Percentiles rank a stretch among this genome's conserved stretches.
phyloP scores from a whole-genome alignment of 2,888 invertebrate species.

The Chrysodeixis includens region DNA sequence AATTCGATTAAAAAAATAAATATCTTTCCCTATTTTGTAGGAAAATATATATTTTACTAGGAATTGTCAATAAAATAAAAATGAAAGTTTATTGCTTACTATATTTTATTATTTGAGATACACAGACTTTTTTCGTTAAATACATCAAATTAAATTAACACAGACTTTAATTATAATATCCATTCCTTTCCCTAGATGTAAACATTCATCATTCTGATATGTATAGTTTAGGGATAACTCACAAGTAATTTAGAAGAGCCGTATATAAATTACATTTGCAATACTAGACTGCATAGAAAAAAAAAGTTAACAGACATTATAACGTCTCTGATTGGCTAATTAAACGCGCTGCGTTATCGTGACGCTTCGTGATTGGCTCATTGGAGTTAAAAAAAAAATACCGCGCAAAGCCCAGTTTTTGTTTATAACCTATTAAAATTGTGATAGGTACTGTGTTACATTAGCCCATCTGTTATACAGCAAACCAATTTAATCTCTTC shows the following conservation, averaged over 20 bases:
- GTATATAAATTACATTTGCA: neutral
- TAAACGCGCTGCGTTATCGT: neutral
- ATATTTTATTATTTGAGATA: slow-evolving; percentile 1
- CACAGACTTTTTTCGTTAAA: neutral
- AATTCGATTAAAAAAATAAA: neutral
- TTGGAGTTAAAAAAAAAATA: neutral
- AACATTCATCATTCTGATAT: slow-evolving; percentile 46
- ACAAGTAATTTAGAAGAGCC: slow-evolving; percentile 18
- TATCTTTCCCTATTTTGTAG: neutral
- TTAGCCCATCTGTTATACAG: neutral
- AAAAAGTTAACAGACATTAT: neutral
- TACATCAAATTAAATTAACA: neutral
- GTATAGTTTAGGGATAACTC: slow-evolving; percentile 51
- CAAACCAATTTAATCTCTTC: neutral
- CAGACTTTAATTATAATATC: neutral
- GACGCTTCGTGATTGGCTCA: neutral
- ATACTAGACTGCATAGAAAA: neutral
- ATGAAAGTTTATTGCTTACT: neutral
- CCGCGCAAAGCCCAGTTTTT: neutral
- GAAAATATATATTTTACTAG: neutral
- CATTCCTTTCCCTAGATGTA: slow-evolving; percentile 24
- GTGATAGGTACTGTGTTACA: neutral
- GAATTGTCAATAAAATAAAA: neutral
- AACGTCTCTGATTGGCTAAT: neutral
- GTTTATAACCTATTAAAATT: neutral